Base-by-base conservation (phyloP, 2,888 invertebrate species). In the Tinea trinotella region DNA sequence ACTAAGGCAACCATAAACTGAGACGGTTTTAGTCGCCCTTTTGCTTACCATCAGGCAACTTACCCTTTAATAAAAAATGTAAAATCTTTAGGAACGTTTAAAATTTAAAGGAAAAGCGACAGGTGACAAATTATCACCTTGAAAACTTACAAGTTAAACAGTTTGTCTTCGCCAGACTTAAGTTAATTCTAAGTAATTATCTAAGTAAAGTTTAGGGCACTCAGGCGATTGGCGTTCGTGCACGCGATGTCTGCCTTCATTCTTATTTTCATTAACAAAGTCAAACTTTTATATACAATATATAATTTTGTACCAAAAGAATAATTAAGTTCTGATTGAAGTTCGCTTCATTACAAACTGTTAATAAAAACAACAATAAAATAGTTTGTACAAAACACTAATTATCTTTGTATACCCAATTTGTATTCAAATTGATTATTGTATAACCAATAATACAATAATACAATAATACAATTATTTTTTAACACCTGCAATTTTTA, bases 231-330 rank as follows among this genome's bases (percentile, higher is more conserved):
- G 68, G 66, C 59, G 62, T 55, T 55, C 55, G 50, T 55, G 63
- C 76, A 76, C 75, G 76, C 75, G 69, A 76, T 66, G 68, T 70
- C 71, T 64, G 60, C 58, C 60, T 64, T 58, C 56, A 59, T 67
- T 61, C 62, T 62, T 59, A 60, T 59, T 61, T 59, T 46, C 46
- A 46, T 46, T 46, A 46, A 46, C 17, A 46, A 46, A 46, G 19
- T 40, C 46, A 19, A 46, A 19, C 46, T 17, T 46, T 46, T 9
- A 4, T 46, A 12, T 46, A 40, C 15, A 15, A 40, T 40, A 15
- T 48, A 48, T 48, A 48, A 48, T 20, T n/a, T 48, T 48, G 48
- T 18, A 10, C 2, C 22, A 18, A 20, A 18, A 20, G 3, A 20
- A 48, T 48, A 20, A 48, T 48, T n/a, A 17, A 48, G 40, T 40